phyloP scores from a whole-genome alignment of 2,797 vertebrate species.

The Syncerus caffer region DNA sequence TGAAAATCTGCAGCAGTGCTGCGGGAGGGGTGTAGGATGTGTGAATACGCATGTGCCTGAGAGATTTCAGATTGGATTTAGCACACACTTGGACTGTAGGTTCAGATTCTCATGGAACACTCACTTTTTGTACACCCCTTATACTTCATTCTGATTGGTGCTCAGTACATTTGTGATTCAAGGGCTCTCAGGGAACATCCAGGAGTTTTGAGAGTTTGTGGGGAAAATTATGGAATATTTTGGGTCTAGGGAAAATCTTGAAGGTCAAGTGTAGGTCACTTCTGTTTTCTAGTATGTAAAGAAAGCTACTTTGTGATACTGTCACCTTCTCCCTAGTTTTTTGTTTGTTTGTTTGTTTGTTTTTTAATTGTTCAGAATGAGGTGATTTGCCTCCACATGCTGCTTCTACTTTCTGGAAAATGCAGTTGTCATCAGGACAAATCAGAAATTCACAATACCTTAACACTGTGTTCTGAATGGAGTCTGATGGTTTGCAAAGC shows the following conservation, averaged over 20 bases:
- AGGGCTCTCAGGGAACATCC: neutral
- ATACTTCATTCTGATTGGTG: neutral
- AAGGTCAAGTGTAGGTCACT: neutral
- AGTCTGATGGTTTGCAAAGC: neutral
- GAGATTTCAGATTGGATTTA: neutral
- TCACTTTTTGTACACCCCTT: accelerated
- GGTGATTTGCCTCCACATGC: neutral
- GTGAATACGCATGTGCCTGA: accelerated
- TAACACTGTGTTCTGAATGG: neutral
- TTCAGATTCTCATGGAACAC: neutral
- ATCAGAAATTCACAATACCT: neutral
- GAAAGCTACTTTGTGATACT: neutral
- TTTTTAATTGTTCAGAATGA: neutral
- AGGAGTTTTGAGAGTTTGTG: neutral
- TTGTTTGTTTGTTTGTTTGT: too few relatives aligned
- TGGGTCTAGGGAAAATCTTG: neutral
- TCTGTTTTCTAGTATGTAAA: neutral
- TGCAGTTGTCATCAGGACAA: neutral
- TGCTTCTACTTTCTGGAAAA: neutral
- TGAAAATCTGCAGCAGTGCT: neutral
- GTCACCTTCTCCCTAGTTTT: neutral
- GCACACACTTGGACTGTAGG: accelerated
- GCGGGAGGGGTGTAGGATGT: too few relatives aligned
- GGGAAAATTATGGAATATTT: neutral
- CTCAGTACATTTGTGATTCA: neutral